These are phyloP conservation scores for Liparis tanakae DNA, from an alignment of 2,797 vertebrate genomes.

Conservation along the genomic window DNA sequence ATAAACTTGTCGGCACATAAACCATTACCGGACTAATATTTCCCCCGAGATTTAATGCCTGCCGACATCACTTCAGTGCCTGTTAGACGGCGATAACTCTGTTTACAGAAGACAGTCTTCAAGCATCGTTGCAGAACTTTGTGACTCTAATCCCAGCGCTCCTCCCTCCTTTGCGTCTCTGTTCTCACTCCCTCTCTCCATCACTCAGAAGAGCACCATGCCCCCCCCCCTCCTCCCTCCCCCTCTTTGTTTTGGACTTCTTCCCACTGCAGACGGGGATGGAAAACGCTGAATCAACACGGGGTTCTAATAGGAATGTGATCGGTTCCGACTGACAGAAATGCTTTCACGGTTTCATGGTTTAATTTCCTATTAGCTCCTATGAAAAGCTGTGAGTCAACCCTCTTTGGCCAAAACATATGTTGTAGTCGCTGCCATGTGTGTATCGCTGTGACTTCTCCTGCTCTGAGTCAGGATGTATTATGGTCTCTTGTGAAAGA, in stretches of 20 bases:
- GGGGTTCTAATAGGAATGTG: conserved; percentile 27
- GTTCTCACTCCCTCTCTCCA: conserved; percentile 28
- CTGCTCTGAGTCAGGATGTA: conserved; percentile 6
- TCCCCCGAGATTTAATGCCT: conserved; percentile 14
- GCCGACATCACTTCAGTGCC: conserved; percentile 26
- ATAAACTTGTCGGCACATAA: conserved; percentile 1
- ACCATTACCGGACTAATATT: conserved; percentile 28
- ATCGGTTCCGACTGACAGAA: conserved; percentile 31
- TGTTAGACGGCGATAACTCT: conserved; percentile 50
- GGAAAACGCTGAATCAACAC: conserved; percentile 52
- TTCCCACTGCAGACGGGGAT: conserved; percentile 31
- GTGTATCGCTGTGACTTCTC: background rate
- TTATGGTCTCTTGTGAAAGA: conserved; percentile 3
- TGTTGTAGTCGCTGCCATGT: conserved; percentile 12
- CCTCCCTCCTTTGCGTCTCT: conserved; percentile 19
- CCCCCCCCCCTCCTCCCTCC: conserved; percentile 24
- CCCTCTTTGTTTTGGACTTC: conserved; percentile 14
- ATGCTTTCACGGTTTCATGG: conserved; percentile 3
- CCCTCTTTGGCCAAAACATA: conserved; percentile 6
- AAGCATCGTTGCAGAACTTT: conserved; percentile 65
- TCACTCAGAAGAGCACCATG: conserved; percentile 45
- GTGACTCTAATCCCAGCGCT: conserved; percentile 48
- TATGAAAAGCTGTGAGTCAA: background rate
- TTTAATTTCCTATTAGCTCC: conserved; percentile 12
- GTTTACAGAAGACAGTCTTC: conserved; percentile 59